Evolutionary conservation across 35 echinoderm and acorn worm genomes (phyloP), one percentile per base, ranked within the genome.

Genomic region (Heliocidaris erythrogramma): DNA sequence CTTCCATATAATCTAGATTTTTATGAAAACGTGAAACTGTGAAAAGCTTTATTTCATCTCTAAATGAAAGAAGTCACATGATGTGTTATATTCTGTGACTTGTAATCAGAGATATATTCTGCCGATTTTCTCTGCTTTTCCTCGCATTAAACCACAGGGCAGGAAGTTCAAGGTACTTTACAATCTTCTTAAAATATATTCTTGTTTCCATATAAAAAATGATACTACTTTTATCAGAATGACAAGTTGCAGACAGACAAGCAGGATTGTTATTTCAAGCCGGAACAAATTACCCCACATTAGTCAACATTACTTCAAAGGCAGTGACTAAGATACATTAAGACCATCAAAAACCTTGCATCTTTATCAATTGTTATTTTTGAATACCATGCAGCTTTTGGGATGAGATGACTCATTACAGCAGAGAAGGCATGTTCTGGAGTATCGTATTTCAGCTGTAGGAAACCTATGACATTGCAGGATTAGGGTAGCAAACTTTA

Each of bases 111-210:
- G 65, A 21, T 27, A 56, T 56, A 12, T 78, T 78, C 27, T 78
- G 21, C 65, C 6, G 2, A 27, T 78, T 78, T 56, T 56, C 60
- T 69, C 65, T 78, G 21, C 17, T 78, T n/a, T 24, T 60, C 35
- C 18, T 60, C 12, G 59, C 59, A 60, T 60, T 12, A 60, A 12
- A 60, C 65, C 65, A 27, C 7, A n/a, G 65, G 27, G 65, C 65
- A 78, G 65, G 65, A 78, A 78, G 65, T 78, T 78, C 65, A 78
- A 78, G 65, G 65, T n/a, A 78, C 65, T 78, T 78, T 78, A n/a
- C 0, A 78, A 69, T 14, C 16, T 78, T 42, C 35, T 42, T 3
- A 42, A 42, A 42, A 42, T 42, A 42, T 42, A 42, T 42, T 42
- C 1, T 42, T 78, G 8, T 78, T 78, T 78, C 14, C 17, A 27